Percentiles rank a stretch among this genome's conserved stretches.
Evolutionary conservation across 1,140 invertebrate genomes (phyloP).

Genomic region (Panagrolaimus sp.): DNA sequence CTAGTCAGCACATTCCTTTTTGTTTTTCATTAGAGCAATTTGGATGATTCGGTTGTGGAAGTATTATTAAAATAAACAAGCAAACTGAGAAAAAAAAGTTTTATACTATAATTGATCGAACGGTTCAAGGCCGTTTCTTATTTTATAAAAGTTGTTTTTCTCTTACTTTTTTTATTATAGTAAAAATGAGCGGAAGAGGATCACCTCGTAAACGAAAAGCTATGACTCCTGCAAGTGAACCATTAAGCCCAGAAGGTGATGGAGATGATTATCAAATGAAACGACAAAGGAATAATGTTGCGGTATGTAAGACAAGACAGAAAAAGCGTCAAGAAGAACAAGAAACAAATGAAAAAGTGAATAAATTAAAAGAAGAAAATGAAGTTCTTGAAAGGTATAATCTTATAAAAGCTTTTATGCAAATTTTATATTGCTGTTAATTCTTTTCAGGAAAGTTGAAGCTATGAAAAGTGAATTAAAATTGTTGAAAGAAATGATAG

Average conservation of each 20-base stretch:
- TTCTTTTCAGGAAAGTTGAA: constrained; percentile 28
- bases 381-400: constrained; percentile 28
- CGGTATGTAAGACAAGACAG: constrained; percentile 35
- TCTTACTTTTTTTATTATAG: neutral
- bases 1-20: constrained; percentile 6
- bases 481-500: constrained; percentile 40
- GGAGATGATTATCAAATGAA: constrained; percentile 34
- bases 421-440: neutral
- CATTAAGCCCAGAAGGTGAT: neutral
- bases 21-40: neutral
- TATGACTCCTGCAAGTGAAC: neutral
- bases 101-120: no score
- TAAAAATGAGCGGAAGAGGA: constrained; percentile 12
- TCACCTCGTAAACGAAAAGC: constrained; percentile 8
- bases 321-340: constrained; percentile 33
- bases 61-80: no score
- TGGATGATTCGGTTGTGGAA: neutral
- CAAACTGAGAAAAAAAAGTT: no score
- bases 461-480: constrained; percentile 29
- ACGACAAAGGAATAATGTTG: constrained; percentile 29
- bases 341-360: constrained; percentile 25
- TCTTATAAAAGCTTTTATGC: no score
- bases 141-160: no score
- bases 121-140: no score
- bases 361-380: constrained; percentile 31